Conservation (phyloP, 2,797 vertebrate genomes). For the Rhabdophis nuchalis region DNA sequence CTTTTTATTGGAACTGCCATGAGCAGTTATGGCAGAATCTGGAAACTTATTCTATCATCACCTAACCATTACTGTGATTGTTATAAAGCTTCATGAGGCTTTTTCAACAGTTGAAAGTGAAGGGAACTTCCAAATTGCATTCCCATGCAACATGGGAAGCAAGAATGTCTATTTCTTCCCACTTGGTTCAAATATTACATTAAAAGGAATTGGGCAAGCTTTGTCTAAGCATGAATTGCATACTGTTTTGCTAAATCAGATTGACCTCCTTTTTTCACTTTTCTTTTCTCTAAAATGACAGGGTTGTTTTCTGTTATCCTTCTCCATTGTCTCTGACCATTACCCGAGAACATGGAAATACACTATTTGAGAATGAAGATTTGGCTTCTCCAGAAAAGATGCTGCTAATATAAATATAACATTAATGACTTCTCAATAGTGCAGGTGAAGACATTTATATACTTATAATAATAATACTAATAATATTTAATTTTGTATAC, state of each 20-base stretch:
- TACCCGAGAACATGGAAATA: neutral
- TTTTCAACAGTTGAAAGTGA: neutral
- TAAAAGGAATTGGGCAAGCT: neutral
- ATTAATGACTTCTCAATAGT: neutral
- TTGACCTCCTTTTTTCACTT: neutral
- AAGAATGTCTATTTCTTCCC: neutral
- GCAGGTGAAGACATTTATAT: neutral
- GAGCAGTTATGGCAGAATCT: neutral
- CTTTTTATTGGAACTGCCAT: neutral
- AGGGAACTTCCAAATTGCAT: neutral
- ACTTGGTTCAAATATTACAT: neutral
- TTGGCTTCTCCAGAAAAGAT: neutral
- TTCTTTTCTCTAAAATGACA: neutral
- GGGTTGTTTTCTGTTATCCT: neutral
- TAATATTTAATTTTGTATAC: too few relatives aligned
- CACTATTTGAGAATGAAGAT: neutral
- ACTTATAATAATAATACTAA: too few relatives aligned
- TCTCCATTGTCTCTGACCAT: neutral
- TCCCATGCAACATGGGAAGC: neutral
- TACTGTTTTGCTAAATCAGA: neutral
- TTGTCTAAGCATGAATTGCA: neutral
- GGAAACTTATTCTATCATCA: neutral
- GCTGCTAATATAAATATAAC: neutral
- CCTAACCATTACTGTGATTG: neutral
- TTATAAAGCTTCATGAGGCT: neutral